Conservation (phyloP, 2,888 invertebrate species). For the Margaritifera margaritifera region DNA sequence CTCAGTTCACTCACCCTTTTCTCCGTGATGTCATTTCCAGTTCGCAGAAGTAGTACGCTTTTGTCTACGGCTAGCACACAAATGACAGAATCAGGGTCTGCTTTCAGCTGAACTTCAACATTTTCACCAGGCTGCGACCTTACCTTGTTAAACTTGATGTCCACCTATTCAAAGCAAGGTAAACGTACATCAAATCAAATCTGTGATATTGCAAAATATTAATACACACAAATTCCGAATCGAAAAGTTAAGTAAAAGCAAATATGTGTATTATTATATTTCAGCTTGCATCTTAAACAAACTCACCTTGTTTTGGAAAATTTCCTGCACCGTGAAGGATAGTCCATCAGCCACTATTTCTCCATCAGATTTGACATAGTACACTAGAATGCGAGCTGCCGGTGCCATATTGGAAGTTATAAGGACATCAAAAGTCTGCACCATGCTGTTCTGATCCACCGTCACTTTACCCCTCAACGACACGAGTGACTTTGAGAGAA, state of each 20-base stretch:
- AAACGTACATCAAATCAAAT: not conserved
- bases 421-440: constrained; percentile 76
- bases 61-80: constrained; percentile 93
- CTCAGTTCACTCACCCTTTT: constrained; percentile 64
- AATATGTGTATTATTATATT: too few relatives aligned
- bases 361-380: constrained; percentile 76
- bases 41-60: constrained; percentile 82
- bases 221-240: not conserved
- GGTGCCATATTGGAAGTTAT: constrained; percentile 78
- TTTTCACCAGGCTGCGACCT: constrained; percentile 84
- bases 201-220: not conserved
- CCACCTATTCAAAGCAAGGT: constrained; percentile 70
- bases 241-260: too few relatives aligned
- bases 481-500: too few relatives aligned
- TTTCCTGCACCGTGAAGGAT: constrained; percentile 83
- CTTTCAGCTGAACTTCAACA: constrained; percentile 84
- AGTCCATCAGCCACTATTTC: constrained; percentile 86
- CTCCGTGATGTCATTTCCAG: constrained; percentile 81
- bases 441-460: not conserved
- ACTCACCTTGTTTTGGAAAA: constrained; percentile 80
- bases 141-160: constrained; percentile 75
- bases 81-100: constrained; percentile 89
- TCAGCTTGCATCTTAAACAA: not conserved
- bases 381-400: constrained; percentile 84
- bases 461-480: too few relatives aligned